These are phyloP conservation scores for Hypercompe scribonia DNA, from an alignment of 2,888 invertebrate species.

Conservation along the genomic window DNA sequence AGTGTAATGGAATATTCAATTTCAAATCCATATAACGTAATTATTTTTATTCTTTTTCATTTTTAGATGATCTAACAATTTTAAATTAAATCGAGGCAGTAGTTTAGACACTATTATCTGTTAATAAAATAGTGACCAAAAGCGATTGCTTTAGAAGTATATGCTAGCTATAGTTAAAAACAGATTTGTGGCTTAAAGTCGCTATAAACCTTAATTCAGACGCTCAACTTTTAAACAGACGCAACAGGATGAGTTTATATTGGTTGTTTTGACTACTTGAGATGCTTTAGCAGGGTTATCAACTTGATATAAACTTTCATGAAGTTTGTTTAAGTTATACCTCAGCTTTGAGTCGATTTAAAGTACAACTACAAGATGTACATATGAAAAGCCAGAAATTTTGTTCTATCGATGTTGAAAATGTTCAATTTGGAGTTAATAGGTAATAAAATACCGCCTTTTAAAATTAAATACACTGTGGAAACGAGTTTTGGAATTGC, in stretches of 20 bases:
- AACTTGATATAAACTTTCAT: not conserved
- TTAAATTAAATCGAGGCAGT: too few species aligned
- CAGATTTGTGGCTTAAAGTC: not conserved
- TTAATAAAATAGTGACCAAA: too few species aligned
- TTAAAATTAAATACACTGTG: not conserved
- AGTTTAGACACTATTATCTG: too few species aligned
- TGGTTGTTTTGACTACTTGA: not conserved
- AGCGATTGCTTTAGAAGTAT: too few species aligned
- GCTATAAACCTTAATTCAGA: not conserved
- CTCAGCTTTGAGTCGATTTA: not conserved
- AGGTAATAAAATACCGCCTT: not conserved
- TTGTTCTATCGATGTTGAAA: not conserved
- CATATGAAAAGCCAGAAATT: not conserved
- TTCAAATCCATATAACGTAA: not conserved
- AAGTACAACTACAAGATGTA: not conserved
- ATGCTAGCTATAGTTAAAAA: too few species aligned
- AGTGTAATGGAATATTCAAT: not conserved
- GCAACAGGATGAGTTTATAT: not conserved
- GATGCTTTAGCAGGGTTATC: not conserved
- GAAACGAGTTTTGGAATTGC: too few species aligned
- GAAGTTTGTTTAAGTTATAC: not conserved
- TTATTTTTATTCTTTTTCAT: not conserved
- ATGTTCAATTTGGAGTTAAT: not conserved
- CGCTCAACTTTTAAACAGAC: not conserved
- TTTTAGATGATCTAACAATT: not conserved